phyloP scores from a whole-genome alignment of 2,888 invertebrate species.

The Formica aserva region DNA sequence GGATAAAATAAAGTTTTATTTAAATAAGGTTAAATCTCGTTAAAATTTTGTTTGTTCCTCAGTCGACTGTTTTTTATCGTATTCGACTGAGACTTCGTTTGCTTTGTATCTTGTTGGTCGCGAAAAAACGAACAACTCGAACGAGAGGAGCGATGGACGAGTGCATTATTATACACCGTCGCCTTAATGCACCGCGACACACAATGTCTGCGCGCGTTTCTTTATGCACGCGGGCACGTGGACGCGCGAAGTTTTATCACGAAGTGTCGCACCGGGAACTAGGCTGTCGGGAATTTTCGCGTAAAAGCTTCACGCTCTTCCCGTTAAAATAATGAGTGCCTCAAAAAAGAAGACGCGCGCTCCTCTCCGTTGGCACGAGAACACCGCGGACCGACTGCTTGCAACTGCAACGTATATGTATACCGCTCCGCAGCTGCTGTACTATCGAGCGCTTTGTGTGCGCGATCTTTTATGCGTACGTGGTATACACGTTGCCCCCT shows the following conservation, averaged over 20 bases:
- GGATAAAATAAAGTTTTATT: background rate
- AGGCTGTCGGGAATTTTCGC: conserved; percentile 68
- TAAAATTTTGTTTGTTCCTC: background rate
- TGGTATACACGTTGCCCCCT: background rate
- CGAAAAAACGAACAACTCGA: background rate
- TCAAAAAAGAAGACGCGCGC: conserved; percentile 71
- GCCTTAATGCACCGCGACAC: conserved; percentile 22
- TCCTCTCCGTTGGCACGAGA: conserved; percentile 58
- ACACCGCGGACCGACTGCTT: conserved; percentile 36
- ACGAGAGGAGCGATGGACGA: conserved; percentile 2
- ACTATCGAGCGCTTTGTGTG: conserved; percentile 44
- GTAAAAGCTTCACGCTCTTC: conserved; percentile 72
- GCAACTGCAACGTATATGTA: conserved; percentile 21
- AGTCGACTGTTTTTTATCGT: background rate
- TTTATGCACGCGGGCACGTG: conserved; percentile 9
- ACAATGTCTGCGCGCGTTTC: conserved; percentile 12
- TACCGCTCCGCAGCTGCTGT: background rate
- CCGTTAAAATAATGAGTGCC: conserved; percentile 80
- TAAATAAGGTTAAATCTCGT: background rate
- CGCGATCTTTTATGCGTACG: conserved; percentile 63
- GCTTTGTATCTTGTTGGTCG: background rate
- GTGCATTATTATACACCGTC: conserved; percentile 31
- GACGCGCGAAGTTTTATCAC: conserved; percentile 63
- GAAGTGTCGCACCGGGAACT: conserved; percentile 64
- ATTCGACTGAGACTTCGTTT: background rate